A percentile compares a stretch with the other conserved stretches of the same genome.
Evolutionary conservation across 92 coral and sea anemone species (phyloP).

Genomic region (Palythoa grandis): DNA sequence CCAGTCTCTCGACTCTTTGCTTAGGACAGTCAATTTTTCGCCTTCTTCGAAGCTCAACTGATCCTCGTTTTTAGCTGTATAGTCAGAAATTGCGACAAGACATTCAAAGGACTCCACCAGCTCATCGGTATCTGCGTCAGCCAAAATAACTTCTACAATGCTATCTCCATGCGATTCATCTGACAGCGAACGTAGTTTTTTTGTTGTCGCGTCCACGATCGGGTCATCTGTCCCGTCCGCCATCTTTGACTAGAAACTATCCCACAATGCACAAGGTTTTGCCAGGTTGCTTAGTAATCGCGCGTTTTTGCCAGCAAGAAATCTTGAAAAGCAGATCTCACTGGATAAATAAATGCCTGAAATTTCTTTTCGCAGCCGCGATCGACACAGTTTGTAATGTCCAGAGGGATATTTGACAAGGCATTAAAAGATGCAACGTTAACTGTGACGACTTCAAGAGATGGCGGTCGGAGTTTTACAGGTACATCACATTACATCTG

Average conservation of each 20-base stretch:
- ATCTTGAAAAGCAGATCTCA: not conserved
- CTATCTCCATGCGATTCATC: constrained; percentile 32
- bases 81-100: constrained; percentile 85
- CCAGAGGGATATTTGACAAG: constrained; percentile 75
- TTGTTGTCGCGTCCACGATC: not conserved
- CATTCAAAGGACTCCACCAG: constrained; percentile 55
- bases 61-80: constrained; percentile 67
- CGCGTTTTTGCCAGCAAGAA: not conserved
- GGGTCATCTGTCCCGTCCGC: constrained; percentile 10
- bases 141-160: constrained; percentile 50
- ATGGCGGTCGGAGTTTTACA: constrained; percentile 73
- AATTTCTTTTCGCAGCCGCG: not conserved
- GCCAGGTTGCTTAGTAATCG: constrained; percentile 18
- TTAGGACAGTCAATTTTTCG: constrained; percentile 70
- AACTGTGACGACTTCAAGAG: constrained; percentile 75
- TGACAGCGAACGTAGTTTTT: not conserved
- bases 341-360: not conserved
- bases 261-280: constrained; percentile 30
- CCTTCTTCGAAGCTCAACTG: constrained; percentile 89
- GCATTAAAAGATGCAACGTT: constrained; percentile 90
- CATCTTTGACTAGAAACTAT: not conserved
- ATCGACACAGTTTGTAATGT: constrained; percentile 49
- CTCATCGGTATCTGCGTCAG: constrained; percentile 52
- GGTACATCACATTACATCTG: constrained; percentile 28
- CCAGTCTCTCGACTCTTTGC: constrained; percentile 83